Conservation (phyloP, 2,113 vertebrate genomes). For the Ciconia boyciana region DNA sequence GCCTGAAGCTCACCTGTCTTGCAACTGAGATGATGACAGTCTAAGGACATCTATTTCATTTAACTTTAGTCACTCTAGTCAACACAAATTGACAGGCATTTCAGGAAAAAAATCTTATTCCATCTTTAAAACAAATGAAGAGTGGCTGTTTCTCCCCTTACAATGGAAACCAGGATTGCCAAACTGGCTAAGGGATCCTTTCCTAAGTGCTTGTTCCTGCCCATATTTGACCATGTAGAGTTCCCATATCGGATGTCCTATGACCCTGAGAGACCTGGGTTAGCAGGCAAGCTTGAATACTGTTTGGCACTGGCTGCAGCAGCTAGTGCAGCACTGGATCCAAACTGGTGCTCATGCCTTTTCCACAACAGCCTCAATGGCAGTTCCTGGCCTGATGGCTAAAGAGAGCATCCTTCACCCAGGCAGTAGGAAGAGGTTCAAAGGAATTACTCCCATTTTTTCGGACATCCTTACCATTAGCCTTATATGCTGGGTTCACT, state of each 20-base stretch:
- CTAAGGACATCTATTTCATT: not conserved
- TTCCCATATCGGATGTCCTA: not conserved
- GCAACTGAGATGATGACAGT: not conserved
- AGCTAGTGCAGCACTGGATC: not conserved
- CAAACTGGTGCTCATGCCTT: not conserved
- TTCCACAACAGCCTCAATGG: not conserved
- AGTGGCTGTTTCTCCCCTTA: not conserved
- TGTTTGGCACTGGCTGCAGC: not conserved
- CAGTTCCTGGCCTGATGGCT: rapidly evolving
- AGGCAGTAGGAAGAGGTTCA: not conserved
- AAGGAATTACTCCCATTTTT: not conserved
- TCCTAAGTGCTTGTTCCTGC: not conserved
- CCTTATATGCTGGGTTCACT: not conserved
- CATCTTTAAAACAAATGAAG: not conserved
- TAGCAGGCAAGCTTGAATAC: not conserved
- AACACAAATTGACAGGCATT: not conserved
- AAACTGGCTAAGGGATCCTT: not conserved
- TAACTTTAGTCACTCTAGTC: not conserved
- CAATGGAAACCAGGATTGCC: not conserved
- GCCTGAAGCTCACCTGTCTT: not conserved
- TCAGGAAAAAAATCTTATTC: not conserved
- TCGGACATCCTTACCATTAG: not conserved
- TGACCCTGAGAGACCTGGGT: not conserved
- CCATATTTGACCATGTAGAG: not conserved
- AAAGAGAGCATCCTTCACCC: not conserved